These are phyloP conservation scores for Phrixothrix hirtus DNA, from an alignment of 2,888 invertebrate species.

Conservation along the genomic window DNA sequence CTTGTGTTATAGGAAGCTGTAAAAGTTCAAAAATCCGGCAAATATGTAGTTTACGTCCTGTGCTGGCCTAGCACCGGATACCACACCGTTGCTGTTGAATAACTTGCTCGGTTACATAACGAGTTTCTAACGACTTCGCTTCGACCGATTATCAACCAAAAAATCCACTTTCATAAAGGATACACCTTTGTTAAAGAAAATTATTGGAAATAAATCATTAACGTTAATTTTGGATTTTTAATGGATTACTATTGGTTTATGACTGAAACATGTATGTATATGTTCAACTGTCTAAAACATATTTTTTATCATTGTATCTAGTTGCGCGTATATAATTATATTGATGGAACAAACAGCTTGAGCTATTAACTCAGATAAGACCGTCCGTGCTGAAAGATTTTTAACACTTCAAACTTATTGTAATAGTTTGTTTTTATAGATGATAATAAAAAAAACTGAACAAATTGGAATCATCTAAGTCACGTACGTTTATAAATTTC, in stretches of 20 bases:
- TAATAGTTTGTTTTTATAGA: too few relatives aligned
- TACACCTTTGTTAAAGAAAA: not conserved
- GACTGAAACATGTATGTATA: not conserved
- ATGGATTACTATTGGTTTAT: too few relatives aligned
- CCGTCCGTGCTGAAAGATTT: too few relatives aligned
- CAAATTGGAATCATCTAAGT: too few relatives aligned
- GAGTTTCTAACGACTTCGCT: constrained; percentile 29
- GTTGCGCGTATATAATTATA: not conserved
- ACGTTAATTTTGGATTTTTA: not conserved
- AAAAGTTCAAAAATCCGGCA: constrained; percentile 29
- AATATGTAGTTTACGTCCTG: constrained; percentile 25
- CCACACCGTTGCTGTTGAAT: constrained; percentile 26
- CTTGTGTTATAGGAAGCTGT: constrained; percentile 20
- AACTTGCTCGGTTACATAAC: constrained; percentile 24
- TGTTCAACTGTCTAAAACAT: not conserved
- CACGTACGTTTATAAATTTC: too few relatives aligned
- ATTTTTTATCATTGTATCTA: not conserved
- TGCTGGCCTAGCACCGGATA: constrained; percentile 24
- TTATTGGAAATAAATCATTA: not conserved
- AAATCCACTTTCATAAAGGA: constrained; percentile 1
- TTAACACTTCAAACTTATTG: too few relatives aligned
- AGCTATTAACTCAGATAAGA: too few relatives aligned
- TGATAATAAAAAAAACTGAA: too few relatives aligned
- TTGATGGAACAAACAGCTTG: not conserved
- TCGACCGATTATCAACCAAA: constrained; percentile 19